Conservation (phyloP, 2,797 vertebrate species). For the Liasis olivaceus region DNA sequence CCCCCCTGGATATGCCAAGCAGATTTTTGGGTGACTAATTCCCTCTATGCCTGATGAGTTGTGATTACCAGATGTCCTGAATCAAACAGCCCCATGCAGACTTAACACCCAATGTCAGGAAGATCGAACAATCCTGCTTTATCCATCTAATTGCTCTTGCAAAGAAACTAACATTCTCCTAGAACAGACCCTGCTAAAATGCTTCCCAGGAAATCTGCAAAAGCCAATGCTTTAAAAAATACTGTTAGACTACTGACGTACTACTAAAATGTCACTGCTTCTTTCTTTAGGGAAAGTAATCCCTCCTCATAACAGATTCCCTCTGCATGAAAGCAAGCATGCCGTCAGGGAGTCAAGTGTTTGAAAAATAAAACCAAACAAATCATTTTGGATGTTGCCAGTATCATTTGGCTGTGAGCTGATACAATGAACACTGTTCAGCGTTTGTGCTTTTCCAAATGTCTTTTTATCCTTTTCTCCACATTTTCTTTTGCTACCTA, state of each 20-base stretch:
- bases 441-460: constrained; percentile 63
- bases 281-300: constrained; percentile 18
- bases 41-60: background rate
- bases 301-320: constrained; percentile 16
- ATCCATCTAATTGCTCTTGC: background rate
- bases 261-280: constrained; percentile 30
- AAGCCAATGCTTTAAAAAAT: background rate
- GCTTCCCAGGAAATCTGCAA: background rate
- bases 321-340: constrained; percentile 28
- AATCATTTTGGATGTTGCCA: constrained; percentile 10
- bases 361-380: constrained; percentile 29
- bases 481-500: constrained; percentile 66
- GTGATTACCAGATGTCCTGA: background rate
- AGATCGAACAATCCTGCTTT: background rate
- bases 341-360: constrained; percentile 34
- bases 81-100: background rate
- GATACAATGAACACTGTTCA: constrained; percentile 45
- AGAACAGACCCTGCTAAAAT: rapidly evolving
- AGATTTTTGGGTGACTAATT: background rate
- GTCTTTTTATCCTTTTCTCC: constrained; percentile 62
- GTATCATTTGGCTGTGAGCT: constrained; percentile 27
- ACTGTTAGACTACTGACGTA: background rate
- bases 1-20: background rate
- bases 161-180: background rate
- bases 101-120: background rate